Base-by-base conservation (phyloP, 2,797 vertebrate species). In the Rhinichthys osculus region DNA sequence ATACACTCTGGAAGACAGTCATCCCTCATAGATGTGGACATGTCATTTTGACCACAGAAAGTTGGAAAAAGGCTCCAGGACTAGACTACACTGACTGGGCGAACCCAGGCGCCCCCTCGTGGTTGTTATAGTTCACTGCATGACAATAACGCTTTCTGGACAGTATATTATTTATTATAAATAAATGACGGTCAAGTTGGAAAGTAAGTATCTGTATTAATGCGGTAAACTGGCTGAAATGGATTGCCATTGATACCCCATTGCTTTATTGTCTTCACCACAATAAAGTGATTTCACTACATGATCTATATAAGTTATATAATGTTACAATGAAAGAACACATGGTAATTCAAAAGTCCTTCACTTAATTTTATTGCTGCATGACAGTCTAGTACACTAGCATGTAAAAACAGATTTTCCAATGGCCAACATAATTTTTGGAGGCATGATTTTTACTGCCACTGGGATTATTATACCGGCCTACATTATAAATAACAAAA, bases 401-500 rank as follows among this genome's bases (percentile, higher is more conserved):
- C 14, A 27, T 16, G 38, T 59, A 62, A 59, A 81, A 74, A n/a
- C 52, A 2, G 57, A 62, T 62, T 83, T 47, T 64, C 70, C 23
- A 33, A 71, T 82, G 38, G 35, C 40, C 71, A 13, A 50, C 42
- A 64, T 19, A 5, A 57, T 52, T 69, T 27, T 27, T 27, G 27
- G 27, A 27, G 27, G 27, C 42, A 64, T 19, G 3, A 57, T 52
- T 69, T 84, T 78, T 57, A 78, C 84, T 85, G 78, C 84, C 70
- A 67, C 40, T 71, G 42, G 9, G 78, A 72, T 27, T 50, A 47
- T 79, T 62, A 72, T 10, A 71, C 52, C 30, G 30, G 30, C 42
- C 21, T 79, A 72, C 38, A 72, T 16, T 23, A 74, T 84, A 78
- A 84, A 42, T 30, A 96, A 90, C 0, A 92, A 94, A 50, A 85